These are phyloP conservation scores for Oreochromis grahami DNA, from an alignment of 2,797 vertebrate genomes.

Conservation along the genomic window DNA sequence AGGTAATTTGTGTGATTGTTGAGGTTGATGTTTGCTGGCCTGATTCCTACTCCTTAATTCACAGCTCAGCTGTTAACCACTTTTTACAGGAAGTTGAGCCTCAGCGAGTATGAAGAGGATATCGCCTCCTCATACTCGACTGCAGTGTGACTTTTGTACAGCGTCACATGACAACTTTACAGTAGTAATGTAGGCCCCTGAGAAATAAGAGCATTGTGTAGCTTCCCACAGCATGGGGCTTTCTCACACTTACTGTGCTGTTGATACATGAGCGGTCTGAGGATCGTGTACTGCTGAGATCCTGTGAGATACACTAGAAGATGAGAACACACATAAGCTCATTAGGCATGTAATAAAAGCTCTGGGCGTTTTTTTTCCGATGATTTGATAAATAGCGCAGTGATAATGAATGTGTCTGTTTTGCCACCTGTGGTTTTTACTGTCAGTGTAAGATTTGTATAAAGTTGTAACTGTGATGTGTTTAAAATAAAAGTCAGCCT, in stretches of 20 bases:
- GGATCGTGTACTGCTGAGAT: not conserved
- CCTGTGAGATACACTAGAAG: slow-evolving; percentile 7
- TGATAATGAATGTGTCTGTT: not conserved
- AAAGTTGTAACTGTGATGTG: not conserved
- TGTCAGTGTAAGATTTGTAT: not conserved
- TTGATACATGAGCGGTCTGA: not conserved
- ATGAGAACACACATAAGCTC: not conserved
- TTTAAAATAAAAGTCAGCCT: not conserved
- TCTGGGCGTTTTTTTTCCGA: accelerated
- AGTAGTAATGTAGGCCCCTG: not conserved
- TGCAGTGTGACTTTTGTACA: slow-evolving; percentile 14
- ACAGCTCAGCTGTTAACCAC: slow-evolving; percentile 38
- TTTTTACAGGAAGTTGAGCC: slow-evolving; percentile 49
- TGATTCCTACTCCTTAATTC: slow-evolving; percentile 35
- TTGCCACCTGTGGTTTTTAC: not conserved
- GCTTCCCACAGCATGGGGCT: not conserved
- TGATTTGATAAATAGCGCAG: not conserved
- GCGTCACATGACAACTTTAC: not conserved
- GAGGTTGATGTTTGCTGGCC: slow-evolving; percentile 12
- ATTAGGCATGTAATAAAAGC: not conserved
- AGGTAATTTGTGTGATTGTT: slow-evolving; percentile 4
- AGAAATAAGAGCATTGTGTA: not conserved
- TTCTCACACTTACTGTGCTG: slow-evolving; percentile 1
- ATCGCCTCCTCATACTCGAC: slow-evolving; percentile 1
- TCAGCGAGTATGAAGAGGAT: slow-evolving; percentile 5